Conservation (phyloP, 2,113 vertebrate genomes). For the Triplophysa tibetana region DNA sequence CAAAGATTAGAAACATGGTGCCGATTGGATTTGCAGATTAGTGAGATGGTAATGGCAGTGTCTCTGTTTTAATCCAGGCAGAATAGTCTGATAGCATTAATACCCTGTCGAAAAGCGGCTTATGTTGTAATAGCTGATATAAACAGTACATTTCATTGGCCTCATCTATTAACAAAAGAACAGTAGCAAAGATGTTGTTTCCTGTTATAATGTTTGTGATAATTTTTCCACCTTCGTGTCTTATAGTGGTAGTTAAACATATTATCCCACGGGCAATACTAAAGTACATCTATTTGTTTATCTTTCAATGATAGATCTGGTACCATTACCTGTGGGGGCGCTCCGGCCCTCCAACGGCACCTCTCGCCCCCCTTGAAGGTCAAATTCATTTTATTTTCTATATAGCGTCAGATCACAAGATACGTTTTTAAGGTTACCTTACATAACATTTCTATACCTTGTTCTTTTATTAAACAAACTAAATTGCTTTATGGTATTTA, state of each 20-base stretch:
- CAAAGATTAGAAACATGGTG: slow-evolving; percentile 48
- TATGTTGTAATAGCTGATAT: slow-evolving; percentile 52
- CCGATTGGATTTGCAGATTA: slow-evolving; percentile 54
- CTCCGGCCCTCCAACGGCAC: too few relatives aligned
- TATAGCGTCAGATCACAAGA: too few relatives aligned
- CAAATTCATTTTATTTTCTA: too few relatives aligned
- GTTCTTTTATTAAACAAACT: too few relatives aligned
- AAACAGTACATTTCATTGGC: slow-evolving; percentile 41
- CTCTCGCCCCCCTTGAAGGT: too few relatives aligned
- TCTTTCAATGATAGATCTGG: slow-evolving; percentile 11
- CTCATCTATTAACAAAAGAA: slow-evolving; percentile 27
- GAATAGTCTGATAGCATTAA: slow-evolving; percentile 49
- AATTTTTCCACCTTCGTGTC: not conserved
- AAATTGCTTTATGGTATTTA: too few relatives aligned
- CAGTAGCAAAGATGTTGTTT: slow-evolving; percentile 1
- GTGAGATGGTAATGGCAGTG: slow-evolving; percentile 13
- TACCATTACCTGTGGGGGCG: not conserved
- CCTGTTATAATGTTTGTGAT: not conserved
- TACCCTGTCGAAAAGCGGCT: slow-evolving; percentile 41
- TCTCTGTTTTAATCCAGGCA: slow-evolving; percentile 26
- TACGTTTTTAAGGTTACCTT: too few relatives aligned
- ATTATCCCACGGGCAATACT: slow-evolving; percentile 5
- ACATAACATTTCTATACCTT: too few relatives aligned
- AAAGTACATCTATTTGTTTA: slow-evolving; percentile 34
- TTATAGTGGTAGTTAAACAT: not conserved